Evolutionary conservation across 2,113 vertebrate species (phyloP).

Genomic region (Solenodon paradoxus): DNA sequence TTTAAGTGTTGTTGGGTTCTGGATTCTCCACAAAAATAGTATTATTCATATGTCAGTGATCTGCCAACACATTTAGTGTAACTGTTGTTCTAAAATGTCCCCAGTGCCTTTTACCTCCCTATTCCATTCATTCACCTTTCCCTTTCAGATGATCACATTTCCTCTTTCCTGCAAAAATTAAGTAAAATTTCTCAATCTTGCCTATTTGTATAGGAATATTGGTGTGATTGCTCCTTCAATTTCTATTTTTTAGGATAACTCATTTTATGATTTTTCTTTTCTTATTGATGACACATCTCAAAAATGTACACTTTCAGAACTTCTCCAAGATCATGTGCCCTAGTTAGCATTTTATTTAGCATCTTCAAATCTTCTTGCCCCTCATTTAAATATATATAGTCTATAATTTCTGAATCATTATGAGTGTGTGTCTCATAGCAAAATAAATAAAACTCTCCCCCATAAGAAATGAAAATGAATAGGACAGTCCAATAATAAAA

Average conservation of each 20-base stretch:
- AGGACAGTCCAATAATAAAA: background rate
- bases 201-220: background rate
- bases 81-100: background rate
- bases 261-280: background rate
- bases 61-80: background rate
- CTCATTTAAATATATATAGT: background rate
- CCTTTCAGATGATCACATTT: background rate
- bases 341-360: background rate
- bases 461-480: background rate
- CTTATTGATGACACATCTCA: background rate
- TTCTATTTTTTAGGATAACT: background rate
- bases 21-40: background rate
- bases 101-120: background rate
- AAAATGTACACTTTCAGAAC: background rate
- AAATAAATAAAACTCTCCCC: background rate
- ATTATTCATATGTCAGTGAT: background rate
- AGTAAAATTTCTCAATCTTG: background rate
- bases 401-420: background rate
- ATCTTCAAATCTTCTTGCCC: background rate
- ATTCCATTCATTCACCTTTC: background rate
- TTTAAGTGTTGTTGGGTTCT: background rate
- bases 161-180: background rate
- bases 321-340: background rate
- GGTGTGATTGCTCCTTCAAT: background rate
- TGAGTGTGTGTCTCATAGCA: background rate